phyloP scores from a whole-genome alignment of 2,797 vertebrate species.

The Prunella strophiata region DNA sequence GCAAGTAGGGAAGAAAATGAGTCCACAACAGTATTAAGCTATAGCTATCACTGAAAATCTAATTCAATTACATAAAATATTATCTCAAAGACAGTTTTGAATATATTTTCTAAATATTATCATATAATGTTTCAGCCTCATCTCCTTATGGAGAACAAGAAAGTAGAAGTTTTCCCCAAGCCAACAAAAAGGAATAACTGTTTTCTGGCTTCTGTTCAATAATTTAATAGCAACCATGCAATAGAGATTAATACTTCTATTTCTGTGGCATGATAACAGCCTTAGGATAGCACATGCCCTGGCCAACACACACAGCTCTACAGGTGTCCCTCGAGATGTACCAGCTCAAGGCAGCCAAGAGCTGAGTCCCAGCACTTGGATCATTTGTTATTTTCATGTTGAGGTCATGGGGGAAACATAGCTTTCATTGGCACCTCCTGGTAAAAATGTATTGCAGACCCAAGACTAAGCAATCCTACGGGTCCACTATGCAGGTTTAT shows the following conservation, averaged over 20 bases:
- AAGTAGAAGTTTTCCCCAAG: background rate
- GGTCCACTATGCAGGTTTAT: background rate
- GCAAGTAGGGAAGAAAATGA: background rate
- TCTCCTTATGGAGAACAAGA: background rate
- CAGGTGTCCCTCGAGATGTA: background rate
- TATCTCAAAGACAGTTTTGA: background rate
- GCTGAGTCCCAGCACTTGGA: background rate
- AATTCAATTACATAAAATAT: background rate
- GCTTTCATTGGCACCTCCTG: background rate
- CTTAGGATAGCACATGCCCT: background rate
- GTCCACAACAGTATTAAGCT: background rate
- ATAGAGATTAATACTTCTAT: background rate
- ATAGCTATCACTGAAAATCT: background rate
- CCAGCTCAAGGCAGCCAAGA: background rate
- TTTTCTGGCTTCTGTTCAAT: background rate
- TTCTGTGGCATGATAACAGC: background rate
- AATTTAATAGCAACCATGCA: background rate
- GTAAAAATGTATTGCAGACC: constrained; percentile 1
- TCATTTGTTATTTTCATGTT: background rate
- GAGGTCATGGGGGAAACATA: background rate
- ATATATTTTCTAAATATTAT: background rate
- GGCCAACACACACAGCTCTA: background rate
- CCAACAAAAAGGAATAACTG: background rate
- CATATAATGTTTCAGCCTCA: background rate
- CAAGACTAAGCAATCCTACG: background rate